Percentiles rank a stretch among this genome's conserved stretches.
Evolutionary conservation across 2,888 invertebrate genomes (phyloP).

Genomic region (Rhimphoctona megacephalus): DNA sequence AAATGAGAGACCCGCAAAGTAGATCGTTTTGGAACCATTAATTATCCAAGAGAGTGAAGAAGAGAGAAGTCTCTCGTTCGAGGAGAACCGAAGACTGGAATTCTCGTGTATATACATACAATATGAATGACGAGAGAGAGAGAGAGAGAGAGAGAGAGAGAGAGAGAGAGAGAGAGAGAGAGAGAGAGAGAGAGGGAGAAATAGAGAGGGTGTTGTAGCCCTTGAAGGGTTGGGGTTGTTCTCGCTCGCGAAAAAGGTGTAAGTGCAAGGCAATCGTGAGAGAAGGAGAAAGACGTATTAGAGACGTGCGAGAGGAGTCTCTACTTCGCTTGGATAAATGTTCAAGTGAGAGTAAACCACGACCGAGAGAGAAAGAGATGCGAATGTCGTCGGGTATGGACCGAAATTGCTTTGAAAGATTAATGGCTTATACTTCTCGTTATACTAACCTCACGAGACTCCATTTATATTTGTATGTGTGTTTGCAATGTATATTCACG

Average conservation of each 20-base stretch:
- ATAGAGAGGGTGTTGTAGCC: slow-evolving; percentile 53
- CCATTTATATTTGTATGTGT: slow-evolving; percentile 7
- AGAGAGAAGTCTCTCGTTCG: slow-evolving; percentile 34
- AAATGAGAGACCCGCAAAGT: slow-evolving; percentile 82
- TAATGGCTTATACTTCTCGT: slow-evolving; percentile 80
- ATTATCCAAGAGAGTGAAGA: slow-evolving; percentile 76
- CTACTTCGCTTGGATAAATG: slow-evolving; percentile 41
- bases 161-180: too few species aligned
- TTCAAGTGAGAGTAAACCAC: slow-evolving; percentile 51
- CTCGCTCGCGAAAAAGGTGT: slow-evolving; percentile 58
- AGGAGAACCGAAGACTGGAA: slow-evolving; percentile 61
- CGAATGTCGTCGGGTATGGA: slow-evolving; percentile 81
- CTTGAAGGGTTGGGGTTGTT: slow-evolving; percentile 62
- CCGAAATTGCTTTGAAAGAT: slow-evolving; percentile 83
- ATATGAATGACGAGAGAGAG: slow-evolving; percentile 39
- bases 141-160: slow-evolving; percentile 41
- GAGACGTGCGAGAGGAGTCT: slow-evolving; percentile 50
- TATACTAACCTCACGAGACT: slow-evolving; percentile 71
- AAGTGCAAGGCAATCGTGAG: slow-evolving; percentile 61
- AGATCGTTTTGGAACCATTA: slow-evolving; percentile 83
- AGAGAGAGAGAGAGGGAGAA: slow-evolving; percentile 47
- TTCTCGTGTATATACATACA: slow-evolving; percentile 40
- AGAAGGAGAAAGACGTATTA: slow-evolving; percentile 57
- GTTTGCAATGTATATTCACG: slow-evolving; percentile 40
- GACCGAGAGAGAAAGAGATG: slow-evolving; percentile 63